phyloP scores from a whole-genome alignment of 2,113 vertebrate species.

The Myiopsitta monachus region DNA sequence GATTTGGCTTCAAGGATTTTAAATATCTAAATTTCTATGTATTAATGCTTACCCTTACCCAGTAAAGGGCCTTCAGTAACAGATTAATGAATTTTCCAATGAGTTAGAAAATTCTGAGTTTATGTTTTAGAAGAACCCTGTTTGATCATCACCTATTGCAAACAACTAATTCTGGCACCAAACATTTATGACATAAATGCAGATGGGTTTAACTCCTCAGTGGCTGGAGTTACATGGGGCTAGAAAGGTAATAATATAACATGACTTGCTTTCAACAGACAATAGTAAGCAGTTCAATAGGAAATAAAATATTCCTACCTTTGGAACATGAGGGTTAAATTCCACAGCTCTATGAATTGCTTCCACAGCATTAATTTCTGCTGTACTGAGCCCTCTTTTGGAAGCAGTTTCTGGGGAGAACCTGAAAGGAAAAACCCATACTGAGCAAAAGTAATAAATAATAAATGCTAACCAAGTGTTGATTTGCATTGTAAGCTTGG shows the following conservation, averaged over 20 bases:
- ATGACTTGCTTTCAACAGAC: background rate
- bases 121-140: background rate
- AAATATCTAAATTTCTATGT: background rate
- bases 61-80: background rate
- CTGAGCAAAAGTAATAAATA: background rate
- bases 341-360: conserved; percentile 99
- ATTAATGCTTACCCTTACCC: background rate
- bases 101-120: background rate
- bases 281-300: background rate
- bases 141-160: background rate
- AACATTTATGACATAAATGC: background rate
- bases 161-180: background rate
- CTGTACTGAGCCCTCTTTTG: conserved; percentile 94
- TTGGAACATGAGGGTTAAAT: conserved; percentile 99
- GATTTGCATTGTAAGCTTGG: background rate
- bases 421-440: conserved; percentile 70
- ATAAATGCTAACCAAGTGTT: background rate
- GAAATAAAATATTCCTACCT: conserved; percentile 77
- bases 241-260: background rate
- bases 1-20: background rate
- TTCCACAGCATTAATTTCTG: conserved; percentile 98
- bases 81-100: background rate
- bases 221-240: background rate
- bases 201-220: background rate
- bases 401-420: conserved; percentile 98